Conservation (phyloP, 1,140 invertebrate species). For the Hylaeus anthracinus region DNA sequence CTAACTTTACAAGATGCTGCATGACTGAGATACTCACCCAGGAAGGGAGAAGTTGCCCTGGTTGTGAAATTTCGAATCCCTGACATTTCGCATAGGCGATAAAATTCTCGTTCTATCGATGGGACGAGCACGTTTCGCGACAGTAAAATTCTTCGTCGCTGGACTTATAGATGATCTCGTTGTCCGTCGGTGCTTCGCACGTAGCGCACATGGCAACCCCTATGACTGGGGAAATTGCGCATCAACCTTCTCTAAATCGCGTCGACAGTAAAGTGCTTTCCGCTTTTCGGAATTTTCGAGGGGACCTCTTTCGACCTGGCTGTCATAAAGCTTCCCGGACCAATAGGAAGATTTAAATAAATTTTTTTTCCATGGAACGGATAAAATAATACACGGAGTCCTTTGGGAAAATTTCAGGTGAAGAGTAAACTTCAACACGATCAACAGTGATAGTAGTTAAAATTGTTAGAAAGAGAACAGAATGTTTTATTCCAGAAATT, state of each 20-base stretch:
- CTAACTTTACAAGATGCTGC: neutral
- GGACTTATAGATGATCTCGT: constrained; percentile 29
- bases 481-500: too few species aligned
- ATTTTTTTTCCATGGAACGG: too few species aligned
- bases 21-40: neutral
- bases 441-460: too few species aligned
- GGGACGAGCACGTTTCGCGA: constrained; percentile 19
- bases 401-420: too few species aligned
- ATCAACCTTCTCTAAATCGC: constrained; percentile 9
- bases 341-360: too few species aligned
- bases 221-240: neutral
- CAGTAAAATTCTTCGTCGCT: constrained; percentile 31
- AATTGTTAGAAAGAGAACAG: too few species aligned
- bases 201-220: neutral
- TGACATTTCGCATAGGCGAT: constrained; percentile 6
- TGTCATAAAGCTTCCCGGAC: neutral
- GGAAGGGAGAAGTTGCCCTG: neutral
- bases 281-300: neutral
- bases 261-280: neutral
- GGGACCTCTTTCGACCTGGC: neutral
- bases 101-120: constrained; percentile 25
- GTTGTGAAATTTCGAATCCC: constrained; percentile 1
- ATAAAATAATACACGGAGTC: too few species aligned
- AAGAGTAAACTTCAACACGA: too few species aligned
- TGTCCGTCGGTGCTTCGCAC: constrained; percentile 13